Evolutionary conservation across 2,888 invertebrate species (phyloP).

Genomic region (Xanthorhoe designata): DNA sequence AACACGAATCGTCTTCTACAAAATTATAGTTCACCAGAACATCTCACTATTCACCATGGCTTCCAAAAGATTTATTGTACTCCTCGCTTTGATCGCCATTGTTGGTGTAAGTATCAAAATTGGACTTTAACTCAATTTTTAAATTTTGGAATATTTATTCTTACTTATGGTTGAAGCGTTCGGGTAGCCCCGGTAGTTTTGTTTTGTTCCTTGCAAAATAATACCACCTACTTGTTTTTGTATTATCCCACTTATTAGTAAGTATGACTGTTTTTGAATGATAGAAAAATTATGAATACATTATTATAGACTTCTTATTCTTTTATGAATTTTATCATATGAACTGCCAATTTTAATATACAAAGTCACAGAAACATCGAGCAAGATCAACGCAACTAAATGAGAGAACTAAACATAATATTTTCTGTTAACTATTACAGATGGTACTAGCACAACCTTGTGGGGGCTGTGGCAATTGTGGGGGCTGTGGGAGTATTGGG

Average conservation of each 20-base stretch:
- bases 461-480: slow-evolving; percentile 29
- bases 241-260: no score
- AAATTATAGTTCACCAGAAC: slow-evolving; percentile 21
- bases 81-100: slow-evolving; percentile 43
- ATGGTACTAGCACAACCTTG: slow-evolving; percentile 27
- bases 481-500: slow-evolving; percentile 32
- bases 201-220: no score
- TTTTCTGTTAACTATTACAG: slow-evolving; percentile 11
- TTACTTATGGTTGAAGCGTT: not conserved
- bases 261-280: no score
- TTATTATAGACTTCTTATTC: no score
- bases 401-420: not conserved
- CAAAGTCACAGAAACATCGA: no score
- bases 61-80: slow-evolving; percentile 46
- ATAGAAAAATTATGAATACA: no score
- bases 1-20: slow-evolving; percentile 26
- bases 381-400: no score
- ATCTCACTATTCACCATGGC: slow-evolving; percentile 46
- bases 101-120: slow-evolving; percentile 49
- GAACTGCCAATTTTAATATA: no score
- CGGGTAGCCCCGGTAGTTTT: no score
- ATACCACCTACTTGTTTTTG: no score
- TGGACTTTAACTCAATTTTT: not conserved
- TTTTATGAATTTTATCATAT: no score
- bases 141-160: not conserved